Evolutionary conservation across 2,797 vertebrate species (phyloP).

Genomic region (Poecilia gillii): DNA sequence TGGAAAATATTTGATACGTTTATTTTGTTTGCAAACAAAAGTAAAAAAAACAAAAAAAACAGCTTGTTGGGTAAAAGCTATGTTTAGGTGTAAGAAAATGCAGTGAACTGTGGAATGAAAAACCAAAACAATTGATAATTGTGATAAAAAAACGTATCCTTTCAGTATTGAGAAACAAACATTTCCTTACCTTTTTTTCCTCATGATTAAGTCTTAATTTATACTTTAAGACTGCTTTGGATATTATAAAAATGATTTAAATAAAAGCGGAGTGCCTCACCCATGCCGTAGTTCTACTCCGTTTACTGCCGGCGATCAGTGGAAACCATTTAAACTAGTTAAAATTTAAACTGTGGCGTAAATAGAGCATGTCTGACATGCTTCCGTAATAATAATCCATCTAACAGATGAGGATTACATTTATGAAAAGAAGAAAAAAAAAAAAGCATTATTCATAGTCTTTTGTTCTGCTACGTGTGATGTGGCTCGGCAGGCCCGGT

Average conservation of each 20-base stretch:
- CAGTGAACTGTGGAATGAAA: background rate
- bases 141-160: background rate
- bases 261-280: background rate
- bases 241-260: background rate
- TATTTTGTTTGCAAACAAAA: background rate
- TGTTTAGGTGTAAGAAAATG: background rate
- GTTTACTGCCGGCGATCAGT: background rate
- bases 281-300: background rate
- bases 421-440: background rate
- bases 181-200: background rate
- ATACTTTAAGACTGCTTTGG: background rate
- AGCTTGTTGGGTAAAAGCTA: too few relatives aligned
- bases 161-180: background rate
- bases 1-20: background rate
- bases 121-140: background rate
- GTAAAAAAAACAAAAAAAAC: too few relatives aligned
- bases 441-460: background rate
- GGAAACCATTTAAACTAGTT: background rate
- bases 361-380: background rate
- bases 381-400: background rate
- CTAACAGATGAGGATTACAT: background rate
- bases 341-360: background rate
- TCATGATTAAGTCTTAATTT: background rate
- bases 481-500: constrained; percentile 27
- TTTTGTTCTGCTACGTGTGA: background rate